phyloP scores from a whole-genome alignment of 2,888 invertebrate species.

The Rotaria macrura region DNA sequence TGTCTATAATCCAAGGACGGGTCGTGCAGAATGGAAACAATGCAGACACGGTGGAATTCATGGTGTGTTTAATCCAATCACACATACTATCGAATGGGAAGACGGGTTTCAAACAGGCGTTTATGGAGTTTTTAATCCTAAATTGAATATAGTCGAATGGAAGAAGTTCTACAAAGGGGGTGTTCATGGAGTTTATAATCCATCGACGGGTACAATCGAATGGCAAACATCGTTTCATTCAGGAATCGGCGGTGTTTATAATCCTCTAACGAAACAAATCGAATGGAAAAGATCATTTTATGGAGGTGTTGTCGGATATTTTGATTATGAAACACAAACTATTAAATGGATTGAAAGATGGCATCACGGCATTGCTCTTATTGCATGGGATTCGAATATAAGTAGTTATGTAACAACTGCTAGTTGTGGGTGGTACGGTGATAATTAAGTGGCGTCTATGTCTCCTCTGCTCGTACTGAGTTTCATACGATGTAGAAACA shows the following conservation, averaged over 20 bases:
- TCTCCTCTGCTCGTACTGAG: too few relatives aligned
- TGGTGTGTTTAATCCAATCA: slow-evolving; percentile 1
- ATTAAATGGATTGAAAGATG: neutral
- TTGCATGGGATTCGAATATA: neutral
- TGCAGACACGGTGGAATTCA: neutral
- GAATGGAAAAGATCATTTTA: neutral
- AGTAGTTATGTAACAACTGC: neutral
- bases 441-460: too few relatives aligned
- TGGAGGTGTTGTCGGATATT: neutral
- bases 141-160: slow-evolving; percentile 9
- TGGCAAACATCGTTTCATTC: neutral
- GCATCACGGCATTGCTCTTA: neutral
- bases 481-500: too few relatives aligned
- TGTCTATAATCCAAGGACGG: neutral
- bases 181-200: neutral
- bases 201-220: neutral
- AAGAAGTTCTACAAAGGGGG: neutral
- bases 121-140: neutral
- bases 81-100: neutral
- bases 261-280: neutral
- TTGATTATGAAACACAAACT: neutral
- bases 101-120: neutral
- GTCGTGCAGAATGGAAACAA: neutral
- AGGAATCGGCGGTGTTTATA: neutral
- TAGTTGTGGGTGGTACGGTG: neutral